These are phyloP conservation scores for Drosophila sucinea DNA, from an alignment of 1,140 invertebrate species.

Conservation along the genomic window DNA sequence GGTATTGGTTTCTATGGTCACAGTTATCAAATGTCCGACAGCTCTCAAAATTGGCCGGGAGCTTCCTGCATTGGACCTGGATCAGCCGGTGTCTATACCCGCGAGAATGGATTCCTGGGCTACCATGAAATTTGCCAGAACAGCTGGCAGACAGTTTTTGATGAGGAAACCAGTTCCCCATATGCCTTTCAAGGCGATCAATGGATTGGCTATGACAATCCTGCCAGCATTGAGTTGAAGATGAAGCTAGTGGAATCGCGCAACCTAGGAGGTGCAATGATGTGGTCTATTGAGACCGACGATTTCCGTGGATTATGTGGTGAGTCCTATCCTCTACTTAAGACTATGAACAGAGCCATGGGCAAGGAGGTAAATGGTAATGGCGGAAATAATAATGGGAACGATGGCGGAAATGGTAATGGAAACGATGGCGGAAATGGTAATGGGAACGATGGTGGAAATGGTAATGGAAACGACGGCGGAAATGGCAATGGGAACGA, in stretches of 20 bases:
- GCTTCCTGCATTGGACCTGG: slow-evolving; percentile 85
- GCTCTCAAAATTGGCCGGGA: slow-evolving; percentile 83
- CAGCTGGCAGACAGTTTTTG: slow-evolving; percentile 60
- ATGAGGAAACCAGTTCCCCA: slow-evolving; percentile 37
- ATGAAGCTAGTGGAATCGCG: slow-evolving; percentile 77
- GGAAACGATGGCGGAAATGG: slow-evolving; percentile 16
- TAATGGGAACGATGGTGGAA: slow-evolving; percentile 2
- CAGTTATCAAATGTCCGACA: slow-evolving; percentile 86
- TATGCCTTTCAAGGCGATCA: slow-evolving; percentile 82
- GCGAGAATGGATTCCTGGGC: slow-evolving; percentile 88
- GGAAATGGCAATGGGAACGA: slow-evolving; percentile 20
- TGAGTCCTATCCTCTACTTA: slow-evolving; percentile 83
- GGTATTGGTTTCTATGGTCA: slow-evolving; percentile 89
- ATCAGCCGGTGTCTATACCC: slow-evolving; percentile 87
- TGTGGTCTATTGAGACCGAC: slow-evolving; percentile 92
- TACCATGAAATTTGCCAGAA: slow-evolving; percentile 88
- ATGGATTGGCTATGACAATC: slow-evolving; percentile 83
- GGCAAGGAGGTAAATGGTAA: slow-evolving; percentile 33
- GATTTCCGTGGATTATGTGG: slow-evolving; percentile 88
- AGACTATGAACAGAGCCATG: slow-evolving; percentile 59
- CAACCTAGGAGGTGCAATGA: slow-evolving; percentile 89
- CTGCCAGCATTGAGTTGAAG: slow-evolving; percentile 78
- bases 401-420: slow-evolving; percentile 1
- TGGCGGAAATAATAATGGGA: slow-evolving; percentile 14
- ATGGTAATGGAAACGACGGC: slow-evolving; percentile 26